Evolutionary conservation across 2,113 vertebrate genomes (phyloP).

Genomic region (Arenaria interpres): DNA sequence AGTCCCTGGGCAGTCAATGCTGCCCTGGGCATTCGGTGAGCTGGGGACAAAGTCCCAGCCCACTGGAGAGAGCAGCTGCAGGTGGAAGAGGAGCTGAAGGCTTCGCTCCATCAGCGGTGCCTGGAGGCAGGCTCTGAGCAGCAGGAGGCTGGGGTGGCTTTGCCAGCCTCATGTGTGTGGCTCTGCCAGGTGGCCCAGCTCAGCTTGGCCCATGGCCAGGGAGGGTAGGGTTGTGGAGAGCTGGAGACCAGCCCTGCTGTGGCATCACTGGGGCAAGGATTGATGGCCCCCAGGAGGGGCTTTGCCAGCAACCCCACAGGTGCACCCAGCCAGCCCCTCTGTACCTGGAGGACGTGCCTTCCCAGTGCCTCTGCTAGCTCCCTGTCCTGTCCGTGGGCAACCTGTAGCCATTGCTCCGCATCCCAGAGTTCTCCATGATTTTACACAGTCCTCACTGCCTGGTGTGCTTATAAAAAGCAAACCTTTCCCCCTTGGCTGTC

Average conservation of each 20-base stretch:
- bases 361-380: background rate
- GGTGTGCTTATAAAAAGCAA: background rate
- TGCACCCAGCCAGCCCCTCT: background rate
- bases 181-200: background rate
- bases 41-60: background rate
- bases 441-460: background rate
- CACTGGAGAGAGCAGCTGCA: background rate
- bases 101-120: background rate
- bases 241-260: background rate
- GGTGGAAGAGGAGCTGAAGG: background rate
- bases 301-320: accelerated
- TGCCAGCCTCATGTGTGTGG: background rate
- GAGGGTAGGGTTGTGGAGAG: background rate
- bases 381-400: background rate
- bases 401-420: background rate
- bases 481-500: background rate
- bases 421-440: background rate
- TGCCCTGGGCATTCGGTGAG: accelerated
- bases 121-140: background rate
- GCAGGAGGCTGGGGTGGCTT: background rate
- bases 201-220: background rate
- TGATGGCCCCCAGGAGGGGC: background rate
- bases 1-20: background rate
- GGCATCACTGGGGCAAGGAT: background rate
- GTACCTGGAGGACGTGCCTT: background rate